phyloP scores from a whole-genome alignment of 2,888 invertebrate genomes.

The Anodontia alba region DNA sequence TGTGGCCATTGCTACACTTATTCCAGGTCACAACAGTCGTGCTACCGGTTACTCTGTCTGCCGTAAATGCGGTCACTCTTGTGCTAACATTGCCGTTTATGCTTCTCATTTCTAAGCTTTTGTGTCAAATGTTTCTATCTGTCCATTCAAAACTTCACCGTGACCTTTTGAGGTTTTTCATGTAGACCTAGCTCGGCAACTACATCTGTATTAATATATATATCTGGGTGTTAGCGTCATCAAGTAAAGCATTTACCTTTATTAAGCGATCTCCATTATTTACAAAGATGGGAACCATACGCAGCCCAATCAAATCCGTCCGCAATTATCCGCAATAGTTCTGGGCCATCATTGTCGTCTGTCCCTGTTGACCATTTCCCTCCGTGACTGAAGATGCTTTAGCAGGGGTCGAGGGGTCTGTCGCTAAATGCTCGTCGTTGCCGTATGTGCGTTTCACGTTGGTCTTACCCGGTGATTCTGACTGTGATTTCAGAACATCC shows the following conservation, averaged over 20 bases:
- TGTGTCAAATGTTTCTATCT: not conserved
- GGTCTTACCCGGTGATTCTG: not conserved
- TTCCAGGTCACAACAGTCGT: slow-evolving; percentile 14
- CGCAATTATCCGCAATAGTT: not conserved
- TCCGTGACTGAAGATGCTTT: not conserved
- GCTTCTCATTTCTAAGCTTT: not conserved
- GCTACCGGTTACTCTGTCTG: slow-evolving; percentile 22
- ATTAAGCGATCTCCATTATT: not conserved
- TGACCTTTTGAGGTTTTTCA: not conserved
- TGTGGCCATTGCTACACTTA: not conserved
- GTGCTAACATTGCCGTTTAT: not conserved
- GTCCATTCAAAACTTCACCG: slow-evolving; percentile 26
- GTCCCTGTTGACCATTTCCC: not conserved
- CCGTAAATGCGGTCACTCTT: slow-evolving; percentile 5
- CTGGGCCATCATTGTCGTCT: not conserved
- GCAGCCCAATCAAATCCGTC: slow-evolving; percentile 6
- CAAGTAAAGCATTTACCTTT: slow-evolving; percentile 24
- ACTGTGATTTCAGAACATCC: not conserved
- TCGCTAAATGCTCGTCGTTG: not conserved
- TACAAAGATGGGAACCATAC: slow-evolving; percentile 29
- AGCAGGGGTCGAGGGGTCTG: not conserved
- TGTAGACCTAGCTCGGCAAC: slow-evolving; percentile 13
- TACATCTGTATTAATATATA: slow-evolving; percentile 27
- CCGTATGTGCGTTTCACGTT: not conserved
- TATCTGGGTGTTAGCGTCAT: slow-evolving; percentile 25